Conservation (phyloP, 2,797 vertebrate species). For the Arremon brunneinucha region DNA sequence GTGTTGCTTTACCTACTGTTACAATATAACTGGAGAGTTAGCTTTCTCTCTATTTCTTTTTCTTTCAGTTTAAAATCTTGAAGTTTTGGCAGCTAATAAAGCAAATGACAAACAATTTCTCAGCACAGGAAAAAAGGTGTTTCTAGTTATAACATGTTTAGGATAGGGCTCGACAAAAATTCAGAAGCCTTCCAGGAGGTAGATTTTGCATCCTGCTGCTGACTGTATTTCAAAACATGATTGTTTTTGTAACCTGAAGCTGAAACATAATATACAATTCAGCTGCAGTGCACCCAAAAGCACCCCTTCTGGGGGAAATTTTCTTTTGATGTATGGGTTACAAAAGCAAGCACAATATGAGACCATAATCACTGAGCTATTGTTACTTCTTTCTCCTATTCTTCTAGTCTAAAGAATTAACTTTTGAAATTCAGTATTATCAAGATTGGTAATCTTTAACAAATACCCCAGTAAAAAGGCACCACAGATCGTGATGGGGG, state of each 20-base stretch:
- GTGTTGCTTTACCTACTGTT: neutral
- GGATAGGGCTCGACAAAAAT: neutral
- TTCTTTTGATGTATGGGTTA: constrained; percentile 64
- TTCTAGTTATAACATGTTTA: constrained; percentile 40
- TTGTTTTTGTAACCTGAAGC: constrained; percentile 59
- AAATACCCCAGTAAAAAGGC: constrained; percentile 62
- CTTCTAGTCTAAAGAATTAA: constrained; percentile 56
- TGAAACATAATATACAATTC: constrained; percentile 41
- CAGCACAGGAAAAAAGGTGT: neutral
- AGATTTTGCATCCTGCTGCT: constrained; percentile 18
- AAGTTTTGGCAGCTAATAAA: constrained; percentile 12
- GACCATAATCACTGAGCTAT: constrained; percentile 30
- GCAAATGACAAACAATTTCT: constrained; percentile 17
- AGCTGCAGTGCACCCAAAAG: constrained; percentile 32
- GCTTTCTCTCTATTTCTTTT: neutral
- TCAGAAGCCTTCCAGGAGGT: constrained; percentile 27
- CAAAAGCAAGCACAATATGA: constrained; percentile 45
- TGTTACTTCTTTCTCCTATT: constrained; percentile 62
- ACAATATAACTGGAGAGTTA: neutral
- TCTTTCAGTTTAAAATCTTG: neutral
- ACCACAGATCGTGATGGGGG: constrained; percentile 38
- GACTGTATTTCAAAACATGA: constrained; percentile 36
- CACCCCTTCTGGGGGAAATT: constrained; percentile 20
- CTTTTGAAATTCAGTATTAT: constrained; percentile 74
- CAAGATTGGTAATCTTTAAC: constrained; percentile 74